Base-by-base conservation (phyloP, 2,888 invertebrate genomes). In the Schizaphis graminum region DNA sequence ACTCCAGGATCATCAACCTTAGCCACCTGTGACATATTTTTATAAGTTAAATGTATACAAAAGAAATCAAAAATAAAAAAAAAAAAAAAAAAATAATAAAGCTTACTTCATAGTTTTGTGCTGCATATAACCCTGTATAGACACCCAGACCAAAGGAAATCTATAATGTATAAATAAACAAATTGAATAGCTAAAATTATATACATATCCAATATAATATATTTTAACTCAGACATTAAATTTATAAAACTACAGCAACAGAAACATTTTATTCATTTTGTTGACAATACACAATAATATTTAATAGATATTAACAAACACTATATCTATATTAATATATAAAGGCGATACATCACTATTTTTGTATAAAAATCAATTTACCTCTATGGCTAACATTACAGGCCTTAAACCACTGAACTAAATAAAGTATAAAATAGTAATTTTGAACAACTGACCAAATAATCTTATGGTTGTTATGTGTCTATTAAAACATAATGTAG, bases 1-100 rank as follows among this genome's bases (percentile, higher is more conserved):
- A 97, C 97, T 94, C 96, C 96, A 8, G 98, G 99, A 95, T 98
- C 98, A 96, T 98, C 98, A 11, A 98, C 98, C 96, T 97, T 97
- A 16, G 98, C 98, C 95, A 98, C 97, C 98, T 98, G 96, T 94
- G 96, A 96, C 95, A 95, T 95, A 95, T 95, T 44, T 49, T 61
- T 47, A 57, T 41, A 94, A 85, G 86, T 84, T 93, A 35, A 28
- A 77, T 84, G 1, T 91, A 41, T 61, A 26, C 13, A 53, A 26
- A 53, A 26, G 44, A 35, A 47, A 67, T 47, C n/a, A 44, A n/a
- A 13, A 86, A 90, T 47, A 0, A 47, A 49, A 11, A 41, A 44
- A 28, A 67, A 87, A 86, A 28, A 57, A 47, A 49, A 11, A 41
- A 44, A 28, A 67, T 77, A 86, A 28, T 53, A 67, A 49, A 90